Conservation (phyloP, 2,797 vertebrate species). For the Sebastes hubbsi region DNA sequence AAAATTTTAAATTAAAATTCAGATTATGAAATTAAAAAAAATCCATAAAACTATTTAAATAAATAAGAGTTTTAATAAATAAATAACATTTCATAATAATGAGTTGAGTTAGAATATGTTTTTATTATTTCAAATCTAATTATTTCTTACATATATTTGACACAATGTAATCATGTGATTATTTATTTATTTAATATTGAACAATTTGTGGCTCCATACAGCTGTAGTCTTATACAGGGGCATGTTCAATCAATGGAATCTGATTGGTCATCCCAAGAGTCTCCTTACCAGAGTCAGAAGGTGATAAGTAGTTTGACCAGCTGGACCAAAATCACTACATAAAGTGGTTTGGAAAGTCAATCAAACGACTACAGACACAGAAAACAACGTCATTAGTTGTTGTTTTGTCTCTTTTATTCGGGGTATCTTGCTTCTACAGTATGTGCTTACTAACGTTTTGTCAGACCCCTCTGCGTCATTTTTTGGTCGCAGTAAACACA, state of each 20-base stretch:
- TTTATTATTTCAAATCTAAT: background rate
- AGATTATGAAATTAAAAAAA: background rate
- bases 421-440: background rate
- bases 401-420: background rate
- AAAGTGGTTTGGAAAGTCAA: background rate
- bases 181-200: background rate
- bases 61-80: background rate
- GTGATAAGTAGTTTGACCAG: too few relatives aligned
- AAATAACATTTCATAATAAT: background rate
- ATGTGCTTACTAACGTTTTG: accelerated
- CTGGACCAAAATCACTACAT: background rate
- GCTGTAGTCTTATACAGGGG: background rate
- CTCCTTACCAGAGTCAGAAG: background rate
- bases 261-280: background rate
- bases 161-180: background rate
- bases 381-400: background rate
- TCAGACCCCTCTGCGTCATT: accelerated
- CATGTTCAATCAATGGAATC: background rate
- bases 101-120: background rate
- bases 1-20: background rate
- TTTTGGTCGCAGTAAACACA: accelerated
- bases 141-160: background rate
- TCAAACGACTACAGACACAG: background rate
- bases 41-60: background rate
- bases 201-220: background rate